These are phyloP conservation scores for Leucania comma DNA, from an alignment of 2,888 invertebrate genomes.

Conservation along the genomic window DNA sequence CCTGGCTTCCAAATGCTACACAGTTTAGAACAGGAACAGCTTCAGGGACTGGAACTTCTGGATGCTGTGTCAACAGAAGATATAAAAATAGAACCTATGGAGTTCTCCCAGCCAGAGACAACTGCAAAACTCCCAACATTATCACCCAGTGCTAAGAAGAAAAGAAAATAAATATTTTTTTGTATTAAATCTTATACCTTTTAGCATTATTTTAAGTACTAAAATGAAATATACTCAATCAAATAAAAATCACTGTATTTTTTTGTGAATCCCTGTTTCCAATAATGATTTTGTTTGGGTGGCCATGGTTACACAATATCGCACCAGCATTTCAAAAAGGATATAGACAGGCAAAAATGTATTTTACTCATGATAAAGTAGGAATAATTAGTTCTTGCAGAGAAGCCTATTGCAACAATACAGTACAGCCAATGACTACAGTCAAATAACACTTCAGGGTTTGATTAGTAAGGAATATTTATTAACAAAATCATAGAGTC, in stretches of 20 bases:
- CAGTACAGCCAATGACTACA: too few species aligned
- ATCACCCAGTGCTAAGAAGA: constrained; percentile 86
- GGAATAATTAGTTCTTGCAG: too few species aligned
- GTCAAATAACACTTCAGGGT: too few species aligned
- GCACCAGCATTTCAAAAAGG: too few species aligned
- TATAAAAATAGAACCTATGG: constrained; percentile 85
- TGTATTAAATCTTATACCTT: constrained; percentile 17
- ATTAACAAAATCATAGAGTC: too few species aligned
- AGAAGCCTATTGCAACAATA: too few species aligned
- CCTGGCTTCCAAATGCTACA: constrained; percentile 93
- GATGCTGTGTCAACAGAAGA: constrained; percentile 83
- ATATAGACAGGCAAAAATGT: too few species aligned
- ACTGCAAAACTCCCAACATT: constrained; percentile 77
- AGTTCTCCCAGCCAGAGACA: constrained; percentile 82
- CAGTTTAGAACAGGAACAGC: constrained; percentile 91
- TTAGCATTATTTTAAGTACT: not conserved
- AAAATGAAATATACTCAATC: constrained; percentile 8
- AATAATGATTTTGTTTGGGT: not conserved
- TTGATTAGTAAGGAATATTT: too few species aligned
- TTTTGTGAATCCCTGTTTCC: not conserved
- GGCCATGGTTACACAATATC: not conserved
- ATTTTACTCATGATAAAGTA: too few species aligned
- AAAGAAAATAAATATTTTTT: constrained; percentile 78
- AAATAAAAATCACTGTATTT: not conserved
- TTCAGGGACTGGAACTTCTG: constrained; percentile 84